Evolutionary conservation across 2,888 invertebrate species (phyloP), one percentile per base, ranked within the genome.

Genomic region (Elaeidobius kamerunicus): DNA sequence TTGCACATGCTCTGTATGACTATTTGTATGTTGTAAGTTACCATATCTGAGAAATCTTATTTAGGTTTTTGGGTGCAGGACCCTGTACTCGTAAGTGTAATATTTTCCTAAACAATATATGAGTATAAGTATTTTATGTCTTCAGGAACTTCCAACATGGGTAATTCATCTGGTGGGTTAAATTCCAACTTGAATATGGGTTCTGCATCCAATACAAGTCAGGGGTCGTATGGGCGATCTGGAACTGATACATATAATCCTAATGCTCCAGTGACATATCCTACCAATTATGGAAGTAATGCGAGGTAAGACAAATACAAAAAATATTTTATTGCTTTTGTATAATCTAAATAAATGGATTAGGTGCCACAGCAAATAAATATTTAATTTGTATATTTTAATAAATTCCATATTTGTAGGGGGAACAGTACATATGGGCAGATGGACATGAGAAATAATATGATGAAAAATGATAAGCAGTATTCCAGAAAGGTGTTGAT

Each of bases 401-500:
- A 44, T 14, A 35, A 14, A 18, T 30, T 35, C 12, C 20, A 17
- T 35, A 20, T n/a, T 54, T 55, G 9, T 39, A 56, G 56, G 27
- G 51, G 51, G n/a, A 43, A 35, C 41, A 51, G 45, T 12, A 20
- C 6, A 20, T 52, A 44, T 18, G 44, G 51, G 9, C 56, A 56
- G 35, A 44, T 52, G 52, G 56, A 52, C 9, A 39, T 48, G 12
- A 32, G 42, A 34, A 43, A 7, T 28, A 52, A 38, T 18, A 43
- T 56, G 52, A 28, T 47, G 47, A 43, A 48, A 18, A 48, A 52
- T 7, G 50, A 27, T 34, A 55, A 59, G 19, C 16, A 51, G 23
- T 63, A 57, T 52, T 67, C 68, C 6, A 65, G 67, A 50, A 70
- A 71, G 57, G 64, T 71, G 42, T 55, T 71, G 19, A 65, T 72